A percentile compares a stretch with the other conserved stretches of the same genome.
Evolutionary conservation across 2,888 invertebrate species (phyloP).

Genomic region (Plebejus argus): DNA sequence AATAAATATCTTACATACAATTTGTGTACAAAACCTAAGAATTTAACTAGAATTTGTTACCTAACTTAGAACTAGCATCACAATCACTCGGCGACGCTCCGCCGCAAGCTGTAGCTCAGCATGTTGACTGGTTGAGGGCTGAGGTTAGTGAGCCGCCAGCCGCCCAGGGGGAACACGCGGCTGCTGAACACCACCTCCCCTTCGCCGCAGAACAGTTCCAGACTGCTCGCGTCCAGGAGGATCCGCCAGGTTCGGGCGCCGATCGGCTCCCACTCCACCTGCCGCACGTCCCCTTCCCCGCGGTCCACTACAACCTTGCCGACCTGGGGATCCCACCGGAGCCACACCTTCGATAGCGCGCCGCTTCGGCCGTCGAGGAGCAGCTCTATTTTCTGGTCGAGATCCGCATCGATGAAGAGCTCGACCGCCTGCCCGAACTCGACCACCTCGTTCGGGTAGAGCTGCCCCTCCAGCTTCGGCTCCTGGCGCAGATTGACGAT

Average conservation of each 20-base stretch:
- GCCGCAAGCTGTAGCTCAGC: slow-evolving; percentile 56
- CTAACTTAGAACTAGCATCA: slow-evolving; percentile 20
- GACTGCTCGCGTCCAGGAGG: slow-evolving; percentile 68
- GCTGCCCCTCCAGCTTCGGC: slow-evolving; percentile 47
- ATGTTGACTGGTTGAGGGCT: slow-evolving; percentile 56
- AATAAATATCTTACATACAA: slow-evolving; percentile 27
- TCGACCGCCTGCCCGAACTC: slow-evolving; percentile 62
- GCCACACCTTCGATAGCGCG: slow-evolving; percentile 50
- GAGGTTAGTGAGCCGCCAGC: slow-evolving; percentile 61
- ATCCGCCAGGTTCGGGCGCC: slow-evolving; percentile 57
- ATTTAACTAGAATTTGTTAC: slow-evolving; percentile 14
- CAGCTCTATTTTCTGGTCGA: slow-evolving; percentile 54
- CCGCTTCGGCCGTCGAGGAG: slow-evolving; percentile 58
- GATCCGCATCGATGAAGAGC: slow-evolving; percentile 55
- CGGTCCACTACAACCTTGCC: slow-evolving; percentile 62
- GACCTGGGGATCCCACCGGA: slow-evolving; percentile 57
- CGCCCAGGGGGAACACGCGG: slow-evolving; percentile 64
- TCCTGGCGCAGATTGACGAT: slow-evolving; percentile 55
- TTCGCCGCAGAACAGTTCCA: slow-evolving; percentile 72
- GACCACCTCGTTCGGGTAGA: slow-evolving; percentile 47
- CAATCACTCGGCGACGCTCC: slow-evolving; percentile 58
- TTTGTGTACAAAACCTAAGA: neutral
- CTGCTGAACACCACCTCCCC: slow-evolving; percentile 73
- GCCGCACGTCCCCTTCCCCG: slow-evolving; percentile 60
- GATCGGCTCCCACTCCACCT: slow-evolving; percentile 65